A percentile compares a stretch with the other conserved stretches of the same genome.
Evolutionary conservation across 2,113 vertebrate species (phyloP).

Genomic region (Misgurnus mizolepis): DNA sequence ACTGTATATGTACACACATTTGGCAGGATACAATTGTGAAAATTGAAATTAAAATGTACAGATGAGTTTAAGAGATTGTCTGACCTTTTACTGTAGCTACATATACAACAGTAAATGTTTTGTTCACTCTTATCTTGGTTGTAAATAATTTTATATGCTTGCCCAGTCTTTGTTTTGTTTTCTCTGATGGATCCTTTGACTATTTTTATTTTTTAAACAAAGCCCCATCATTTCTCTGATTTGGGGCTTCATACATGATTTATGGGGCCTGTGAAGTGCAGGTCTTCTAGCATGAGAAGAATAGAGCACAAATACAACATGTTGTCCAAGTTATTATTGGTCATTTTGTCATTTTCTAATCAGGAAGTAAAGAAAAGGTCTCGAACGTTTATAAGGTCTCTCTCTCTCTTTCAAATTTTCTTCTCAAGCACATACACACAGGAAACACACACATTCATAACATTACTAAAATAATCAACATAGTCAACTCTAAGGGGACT

Average conservation of each 20-base stretch:
- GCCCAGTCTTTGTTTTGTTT: slow-evolving; percentile 60
- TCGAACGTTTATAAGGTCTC: slow-evolving; percentile 6
- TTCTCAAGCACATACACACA: background rate
- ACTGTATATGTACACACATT: slow-evolving; percentile 74
- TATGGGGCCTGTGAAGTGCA: slow-evolving; percentile 45
- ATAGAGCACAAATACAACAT: slow-evolving; percentile 76
- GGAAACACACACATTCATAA: background rate
- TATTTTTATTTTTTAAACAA: slow-evolving; percentile 58
- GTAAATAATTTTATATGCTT: slow-evolving; percentile 86
- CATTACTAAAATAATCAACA: slow-evolving; percentile 9
- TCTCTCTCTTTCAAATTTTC: slow-evolving; percentile 6
- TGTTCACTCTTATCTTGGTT: slow-evolving; percentile 82
- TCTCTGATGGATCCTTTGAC: slow-evolving; percentile 38
- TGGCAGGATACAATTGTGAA: slow-evolving; percentile 89
- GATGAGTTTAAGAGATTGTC: slow-evolving; percentile 81
- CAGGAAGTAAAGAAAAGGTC: slow-evolving; percentile 42
- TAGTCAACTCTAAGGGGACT: background rate
- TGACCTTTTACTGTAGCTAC: slow-evolving; percentile 80
- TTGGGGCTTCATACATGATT: slow-evolving; percentile 50
- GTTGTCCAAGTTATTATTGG: slow-evolving; percentile 65
- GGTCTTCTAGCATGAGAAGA: slow-evolving; percentile 67
- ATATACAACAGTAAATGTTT: slow-evolving; percentile 78
- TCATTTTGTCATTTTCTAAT: slow-evolving; percentile 59
- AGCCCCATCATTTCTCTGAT: slow-evolving; percentile 52
- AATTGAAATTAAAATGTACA: slow-evolving; percentile 87